Conservation (phyloP, 2,113 vertebrate genomes). For the Bombycilla garrulus region DNA sequence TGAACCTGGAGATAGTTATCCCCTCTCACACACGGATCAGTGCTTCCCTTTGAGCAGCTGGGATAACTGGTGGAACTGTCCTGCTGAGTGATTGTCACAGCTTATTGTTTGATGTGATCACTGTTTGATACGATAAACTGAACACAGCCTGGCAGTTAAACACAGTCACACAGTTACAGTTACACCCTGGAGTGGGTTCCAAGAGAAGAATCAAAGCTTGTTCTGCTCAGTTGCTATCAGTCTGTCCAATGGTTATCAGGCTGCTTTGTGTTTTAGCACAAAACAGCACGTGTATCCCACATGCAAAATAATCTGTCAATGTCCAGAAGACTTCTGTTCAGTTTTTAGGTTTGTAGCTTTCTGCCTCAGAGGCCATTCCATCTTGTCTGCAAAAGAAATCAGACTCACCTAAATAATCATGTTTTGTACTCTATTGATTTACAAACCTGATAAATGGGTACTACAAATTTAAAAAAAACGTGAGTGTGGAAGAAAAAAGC, state of each 20-base stretch:
- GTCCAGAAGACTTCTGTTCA: background rate
- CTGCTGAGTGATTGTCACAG: background rate
- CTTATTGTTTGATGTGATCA: background rate
- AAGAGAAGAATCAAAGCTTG: background rate
- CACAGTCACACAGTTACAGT: background rate
- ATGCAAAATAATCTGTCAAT: background rate
- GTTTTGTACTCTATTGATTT: background rate
- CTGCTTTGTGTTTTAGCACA: conserved; percentile 17
- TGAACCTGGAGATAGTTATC: background rate
- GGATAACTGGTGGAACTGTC: background rate
- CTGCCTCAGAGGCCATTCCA: background rate
- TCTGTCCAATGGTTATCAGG: background rate
- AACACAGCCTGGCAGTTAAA: background rate
- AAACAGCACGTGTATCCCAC: background rate
- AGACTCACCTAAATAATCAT: background rate
- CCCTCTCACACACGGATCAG: background rate
- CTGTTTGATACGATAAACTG: background rate
- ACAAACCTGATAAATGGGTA: background rate
- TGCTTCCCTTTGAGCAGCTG: background rate
- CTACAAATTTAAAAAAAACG: background rate
- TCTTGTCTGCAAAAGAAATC: background rate
- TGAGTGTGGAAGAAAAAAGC: background rate
- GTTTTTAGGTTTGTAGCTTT: background rate
- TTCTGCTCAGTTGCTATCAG: background rate
- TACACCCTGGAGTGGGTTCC: background rate